Evolutionary conservation across 2,113 vertebrate genomes (phyloP), one percentile per base, ranked within the genome.

Genomic region (Coturnix japonica): DNA sequence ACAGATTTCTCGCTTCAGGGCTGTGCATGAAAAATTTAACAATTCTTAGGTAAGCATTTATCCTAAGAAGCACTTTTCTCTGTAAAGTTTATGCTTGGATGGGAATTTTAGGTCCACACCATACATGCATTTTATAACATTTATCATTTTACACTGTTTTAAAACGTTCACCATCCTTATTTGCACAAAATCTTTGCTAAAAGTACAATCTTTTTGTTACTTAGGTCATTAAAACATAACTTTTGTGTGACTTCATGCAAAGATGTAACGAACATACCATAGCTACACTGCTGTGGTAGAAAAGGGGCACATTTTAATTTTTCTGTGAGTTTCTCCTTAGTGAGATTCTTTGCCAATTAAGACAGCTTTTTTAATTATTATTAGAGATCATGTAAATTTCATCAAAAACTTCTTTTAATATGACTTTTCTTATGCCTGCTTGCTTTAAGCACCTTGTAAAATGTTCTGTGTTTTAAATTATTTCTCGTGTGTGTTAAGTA

Each of bases 1-100:
- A 89, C 51, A 91, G 72, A 76, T 85, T 93, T 95, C 85, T 94
- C 18, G 15, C 93, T 94, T 88, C 74, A 63, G 81, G 86, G 74
- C 53, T 89, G 54, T 22, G 44, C 80, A 90, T 95, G 44, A 95
- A 95, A 95, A 90, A 95, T 90, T 95, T 84, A 90, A 93, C 35
- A 87, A 93, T 90, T 91, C 88, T 95, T 94, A 94, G 92, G 86
- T 90, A 95, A 87, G 81, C 70, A 90, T 93, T 88, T 94, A 94
- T 87, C 81, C 86, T 89, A 90, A 95, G 89, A 81, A 88, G 53
- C 44, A 79, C 66, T 93, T 86, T 84, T 25, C 46, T 61, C 33
- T 73, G 35, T 26, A 61, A 90, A 87, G 17, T 23, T 56, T 71
- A 57, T 72, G 65, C 39, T 18, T 78, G 66, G 46, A 43, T 49